Percentiles rank a stretch among this genome's conserved stretches.
phyloP scores from a whole-genome alignment of 2,797 vertebrate genomes.

The Apodemus agrarius region DNA sequence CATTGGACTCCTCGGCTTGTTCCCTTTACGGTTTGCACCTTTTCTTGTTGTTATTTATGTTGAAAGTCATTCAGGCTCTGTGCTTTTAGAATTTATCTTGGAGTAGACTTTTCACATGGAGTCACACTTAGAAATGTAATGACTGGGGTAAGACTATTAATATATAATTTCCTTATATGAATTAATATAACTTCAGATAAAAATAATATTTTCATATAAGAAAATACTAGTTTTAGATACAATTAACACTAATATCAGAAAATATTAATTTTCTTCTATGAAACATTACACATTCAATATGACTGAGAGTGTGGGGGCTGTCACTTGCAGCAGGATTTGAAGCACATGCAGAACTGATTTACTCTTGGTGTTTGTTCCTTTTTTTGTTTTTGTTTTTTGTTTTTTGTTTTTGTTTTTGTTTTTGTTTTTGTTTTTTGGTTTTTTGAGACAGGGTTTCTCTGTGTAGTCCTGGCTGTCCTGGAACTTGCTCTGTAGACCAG shows the following conservation, averaged over 20 bases:
- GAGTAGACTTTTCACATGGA: conserved; percentile 75
- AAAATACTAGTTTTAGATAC: not conserved
- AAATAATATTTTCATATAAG: not conserved
- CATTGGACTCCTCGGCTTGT: conserved; percentile 75
- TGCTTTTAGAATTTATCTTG: conserved; percentile 76
- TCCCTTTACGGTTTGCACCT: conserved; percentile 78
- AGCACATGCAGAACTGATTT: conserved; percentile 74
- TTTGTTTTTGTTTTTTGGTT: too few species aligned
- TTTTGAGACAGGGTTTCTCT: too few species aligned
- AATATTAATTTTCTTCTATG: not conserved
- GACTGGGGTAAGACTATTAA: conserved; percentile 77
- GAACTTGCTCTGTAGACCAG: too few species aligned
- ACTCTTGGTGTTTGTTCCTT: not conserved
- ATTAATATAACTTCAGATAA: not conserved
- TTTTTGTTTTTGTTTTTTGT: too few species aligned
- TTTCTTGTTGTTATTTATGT: conserved; percentile 70
- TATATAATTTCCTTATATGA: not conserved
- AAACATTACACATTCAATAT: conserved; percentile 78
- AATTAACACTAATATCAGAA: not conserved
- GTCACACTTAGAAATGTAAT: conserved; percentile 81
- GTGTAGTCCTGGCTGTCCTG: too few species aligned
- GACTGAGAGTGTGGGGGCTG: conserved; percentile 71
- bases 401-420: too few species aligned
- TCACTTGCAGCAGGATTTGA: conserved; percentile 75
- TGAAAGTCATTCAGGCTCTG: conserved; percentile 65